A percentile compares a stretch with the other conserved stretches of the same genome.
Evolutionary conservation across 2,113 vertebrate genomes (phyloP).

Genomic region (Dasyprocta punctata): DNA sequence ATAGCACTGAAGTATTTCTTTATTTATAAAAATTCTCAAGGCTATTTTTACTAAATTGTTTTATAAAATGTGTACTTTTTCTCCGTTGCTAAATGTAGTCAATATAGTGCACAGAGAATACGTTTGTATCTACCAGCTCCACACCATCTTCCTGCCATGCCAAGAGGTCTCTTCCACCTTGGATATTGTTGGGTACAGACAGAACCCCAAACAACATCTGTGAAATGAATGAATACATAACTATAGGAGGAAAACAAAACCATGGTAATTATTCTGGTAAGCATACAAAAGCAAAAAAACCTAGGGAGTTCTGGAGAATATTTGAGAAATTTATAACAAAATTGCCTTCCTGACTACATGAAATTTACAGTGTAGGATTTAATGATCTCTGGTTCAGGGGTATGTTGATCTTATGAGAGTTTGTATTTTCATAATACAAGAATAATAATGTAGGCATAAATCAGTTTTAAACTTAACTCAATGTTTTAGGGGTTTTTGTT

Average conservation of each 20-base stretch:
- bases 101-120: fast-evolving
- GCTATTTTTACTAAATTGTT: not conserved
- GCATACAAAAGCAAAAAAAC: not conserved
- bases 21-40: not conserved
- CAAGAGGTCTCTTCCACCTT: not conserved
- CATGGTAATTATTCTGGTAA: not conserved
- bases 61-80: not conserved
- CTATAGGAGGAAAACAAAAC: not conserved
- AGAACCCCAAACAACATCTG: not conserved
- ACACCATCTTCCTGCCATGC: fast-evolving
- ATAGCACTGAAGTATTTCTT: not conserved
- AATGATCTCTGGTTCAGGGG: not conserved
- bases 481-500: not conserved
- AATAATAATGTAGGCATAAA: not conserved
- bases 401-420: not conserved
- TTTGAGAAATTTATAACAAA: not conserved
- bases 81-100: not conserved
- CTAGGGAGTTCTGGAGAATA: not conserved
- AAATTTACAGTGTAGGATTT: not conserved
- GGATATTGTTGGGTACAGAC: not conserved
- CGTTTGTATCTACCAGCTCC: fast-evolving
- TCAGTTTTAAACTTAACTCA: not conserved
- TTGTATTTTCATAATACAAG: not conserved
- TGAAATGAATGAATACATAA: not conserved
- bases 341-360: not conserved